Percentiles rank a stretch among this genome's conserved stretches.
Evolutionary conservation across 23 tunicate species (phyloP).

Genomic region (Trididemnum clinides): DNA sequence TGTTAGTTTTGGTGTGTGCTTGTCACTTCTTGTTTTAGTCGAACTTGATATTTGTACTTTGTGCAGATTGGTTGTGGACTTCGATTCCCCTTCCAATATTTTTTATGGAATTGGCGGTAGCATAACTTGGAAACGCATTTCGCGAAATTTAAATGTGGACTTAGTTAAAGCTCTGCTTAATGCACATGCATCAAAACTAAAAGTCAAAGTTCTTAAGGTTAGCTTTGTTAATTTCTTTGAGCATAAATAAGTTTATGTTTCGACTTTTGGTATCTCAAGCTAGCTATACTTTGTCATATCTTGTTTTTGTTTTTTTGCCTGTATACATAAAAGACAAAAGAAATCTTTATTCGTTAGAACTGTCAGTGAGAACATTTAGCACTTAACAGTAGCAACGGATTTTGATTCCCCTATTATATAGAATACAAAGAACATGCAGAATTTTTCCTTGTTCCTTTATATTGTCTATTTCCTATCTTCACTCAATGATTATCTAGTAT

Average conservation of each 20-base stretch:
- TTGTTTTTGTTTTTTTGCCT: too few species aligned
- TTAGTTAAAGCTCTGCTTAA: constrained; percentile 54
- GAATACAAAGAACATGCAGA: too few species aligned
- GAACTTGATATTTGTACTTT: background rate
- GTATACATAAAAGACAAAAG: too few species aligned
- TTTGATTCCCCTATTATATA: too few species aligned
- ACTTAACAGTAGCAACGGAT: too few species aligned
- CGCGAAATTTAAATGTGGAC: constrained; percentile 65
- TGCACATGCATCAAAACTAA: background rate
- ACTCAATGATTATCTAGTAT: too few species aligned
- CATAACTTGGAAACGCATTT: constrained; percentile 60
- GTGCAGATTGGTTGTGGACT: constrained; percentile 56
- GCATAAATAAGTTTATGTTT: background rate
- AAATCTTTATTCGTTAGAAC: too few species aligned
- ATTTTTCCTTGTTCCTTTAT: too few species aligned
- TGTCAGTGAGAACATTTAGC: too few species aligned
- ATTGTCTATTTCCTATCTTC: too few species aligned
- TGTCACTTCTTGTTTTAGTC: background rate
- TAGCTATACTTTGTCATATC: too few species aligned
- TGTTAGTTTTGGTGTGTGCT: background rate
- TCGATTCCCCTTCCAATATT: constrained; percentile 40
- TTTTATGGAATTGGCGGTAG: constrained; percentile 61
- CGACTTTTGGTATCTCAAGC: too few species aligned
- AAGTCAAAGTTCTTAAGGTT: background rate
- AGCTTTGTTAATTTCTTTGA: background rate